Base-by-base conservation (phyloP, 2,888 invertebrate species). In the Tenthredo mesomela region DNA sequence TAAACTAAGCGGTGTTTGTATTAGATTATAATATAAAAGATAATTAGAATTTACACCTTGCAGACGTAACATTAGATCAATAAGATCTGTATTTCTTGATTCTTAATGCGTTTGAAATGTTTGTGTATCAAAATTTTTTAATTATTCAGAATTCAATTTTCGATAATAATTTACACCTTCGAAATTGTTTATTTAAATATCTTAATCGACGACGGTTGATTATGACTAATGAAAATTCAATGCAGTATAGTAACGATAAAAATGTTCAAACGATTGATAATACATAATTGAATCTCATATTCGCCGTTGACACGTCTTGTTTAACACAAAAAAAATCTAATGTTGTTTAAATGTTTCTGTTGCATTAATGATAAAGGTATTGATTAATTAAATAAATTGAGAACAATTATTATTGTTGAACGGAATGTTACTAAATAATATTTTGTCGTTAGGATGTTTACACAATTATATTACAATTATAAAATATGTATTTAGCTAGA, bases 391-490 rank as follows among this genome's bases (percentile, higher is more conserved):
- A 73, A 18, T 61, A 29, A 40, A 61, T 40, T 40, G 7, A 58
- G 37, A 67, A 82, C 47, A 29, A 12, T 58, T 37, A 25, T 80
- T 65, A 25, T 80, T 61, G 9, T 80, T 61, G 3, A 80, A 25
- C 33, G 37, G 61, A 67, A 54, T 82, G 67, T 82, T 82, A 67
- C n/a, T 73, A 29, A 9, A 37, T 21, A 73, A 73, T 67, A 67
- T 82, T 82, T 25, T 33, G 37, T 82, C 67, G 54, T 82, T 82
- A 67, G 33, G n/a, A n/a, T 65, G 82, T 82, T 82, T 67, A 82
- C 40, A 47, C 40, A 37, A 61, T 80, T 67, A 70, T 82, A 47
- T 70, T 67, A 82, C 67, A 82, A 47, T 67, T 82, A 50, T 80
- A 80, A 21, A 80, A 61, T 18, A 61, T 80, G 33, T 18, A 61